Evolutionary conservation across 2,113 vertebrate species (phyloP).

Genomic region (Camelus bactrianus): DNA sequence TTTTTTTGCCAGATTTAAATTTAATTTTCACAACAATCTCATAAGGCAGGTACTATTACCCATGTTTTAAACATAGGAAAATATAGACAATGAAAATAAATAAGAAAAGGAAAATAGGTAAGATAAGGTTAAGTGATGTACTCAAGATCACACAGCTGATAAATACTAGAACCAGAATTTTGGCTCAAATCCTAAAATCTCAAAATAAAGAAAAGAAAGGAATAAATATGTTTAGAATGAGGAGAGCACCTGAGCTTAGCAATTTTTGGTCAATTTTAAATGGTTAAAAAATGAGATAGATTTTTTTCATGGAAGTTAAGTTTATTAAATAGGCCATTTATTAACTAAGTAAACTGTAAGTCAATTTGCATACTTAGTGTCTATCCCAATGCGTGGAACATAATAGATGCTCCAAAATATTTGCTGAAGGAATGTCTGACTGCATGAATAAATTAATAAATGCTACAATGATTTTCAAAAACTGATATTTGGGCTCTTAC

Average conservation of each 20-base stretch:
- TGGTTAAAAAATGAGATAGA: background rate
- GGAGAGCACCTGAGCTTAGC: slow-evolving; percentile 9
- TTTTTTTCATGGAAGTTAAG: slow-evolving; percentile 50
- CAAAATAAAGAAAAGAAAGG: slow-evolving; percentile 35
- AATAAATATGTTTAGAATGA: background rate
- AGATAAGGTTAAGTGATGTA: background rate
- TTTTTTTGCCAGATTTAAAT: background rate
- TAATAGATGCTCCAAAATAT: slow-evolving; percentile 40
- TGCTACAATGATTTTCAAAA: slow-evolving; percentile 11
- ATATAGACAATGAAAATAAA: background rate
- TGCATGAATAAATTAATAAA: slow-evolving; percentile 54
- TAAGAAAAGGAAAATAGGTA: background rate
- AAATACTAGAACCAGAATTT: slow-evolving; percentile 28
- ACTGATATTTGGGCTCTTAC: background rate
- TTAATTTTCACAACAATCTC: background rate
- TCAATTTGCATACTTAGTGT: background rate
- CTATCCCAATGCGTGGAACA: background rate
- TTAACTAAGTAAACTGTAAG: background rate
- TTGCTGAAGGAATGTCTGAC: background rate
- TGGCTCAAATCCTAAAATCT: background rate
- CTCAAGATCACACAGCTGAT: background rate
- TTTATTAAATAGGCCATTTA: background rate
- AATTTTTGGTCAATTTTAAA: slow-evolving; percentile 30
- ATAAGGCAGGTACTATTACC: background rate
- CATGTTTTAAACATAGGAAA: background rate